These are phyloP conservation scores for Lissonota sp. DNA, from an alignment of 2,888 invertebrate genomes.

Conservation along the genomic window DNA sequence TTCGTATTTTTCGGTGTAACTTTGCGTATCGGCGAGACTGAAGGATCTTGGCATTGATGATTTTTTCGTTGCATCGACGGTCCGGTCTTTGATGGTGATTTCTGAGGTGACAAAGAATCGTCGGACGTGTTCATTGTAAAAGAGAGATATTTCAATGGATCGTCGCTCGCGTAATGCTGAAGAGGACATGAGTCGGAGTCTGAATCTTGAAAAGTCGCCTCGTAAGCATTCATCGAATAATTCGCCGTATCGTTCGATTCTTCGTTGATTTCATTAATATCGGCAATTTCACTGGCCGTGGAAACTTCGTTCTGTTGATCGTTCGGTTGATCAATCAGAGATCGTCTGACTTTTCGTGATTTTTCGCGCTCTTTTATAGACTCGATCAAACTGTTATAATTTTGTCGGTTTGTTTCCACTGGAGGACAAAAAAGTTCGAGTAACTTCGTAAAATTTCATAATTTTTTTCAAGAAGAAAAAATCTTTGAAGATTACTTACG, in stretches of 20 bases:
- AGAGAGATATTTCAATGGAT: constrained; percentile 67
- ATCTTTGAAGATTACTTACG: constrained; percentile 74
- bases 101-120: constrained; percentile 22
- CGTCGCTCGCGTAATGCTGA: constrained; percentile 73
- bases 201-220: constrained; percentile 70
- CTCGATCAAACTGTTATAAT: constrained; percentile 80
- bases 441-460: constrained; percentile 29
- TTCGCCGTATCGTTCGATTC: constrained; percentile 41
- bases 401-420: constrained; percentile 80
- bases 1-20: not conserved
- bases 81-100: constrained; percentile 35
- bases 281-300: constrained; percentile 4
- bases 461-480: constrained; percentile 6
- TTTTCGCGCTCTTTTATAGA: constrained; percentile 75
- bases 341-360: constrained; percentile 58
- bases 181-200: constrained; percentile 75
- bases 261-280: constrained; percentile 40
- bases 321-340: constrained; percentile 51
- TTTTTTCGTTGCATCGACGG: constrained; percentile 20
- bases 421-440: constrained; percentile 50
- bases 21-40: not conserved
- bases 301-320: not conserved
- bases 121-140: constrained; percentile 55
- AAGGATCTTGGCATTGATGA: not conserved
- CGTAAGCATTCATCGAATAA: constrained; percentile 51